Evolutionary conservation across 2,113 vertebrate genomes (phyloP).

Genomic region (Apus apus): DNA sequence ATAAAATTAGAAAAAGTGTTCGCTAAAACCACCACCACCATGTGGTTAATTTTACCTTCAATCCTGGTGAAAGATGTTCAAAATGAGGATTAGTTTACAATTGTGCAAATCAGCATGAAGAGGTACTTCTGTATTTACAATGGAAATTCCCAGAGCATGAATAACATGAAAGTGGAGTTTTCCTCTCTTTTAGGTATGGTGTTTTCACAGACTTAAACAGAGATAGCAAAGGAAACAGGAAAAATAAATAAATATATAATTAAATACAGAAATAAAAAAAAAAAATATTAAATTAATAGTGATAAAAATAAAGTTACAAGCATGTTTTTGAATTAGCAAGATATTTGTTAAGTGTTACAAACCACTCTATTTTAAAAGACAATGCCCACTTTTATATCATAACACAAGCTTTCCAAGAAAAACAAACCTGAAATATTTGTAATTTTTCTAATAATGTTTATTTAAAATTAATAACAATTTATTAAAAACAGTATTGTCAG

Average conservation of each 20-base stretch:
- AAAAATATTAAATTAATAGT: not conserved
- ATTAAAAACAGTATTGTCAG: not conserved
- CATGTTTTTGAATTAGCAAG: not conserved
- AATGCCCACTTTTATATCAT: not conserved
- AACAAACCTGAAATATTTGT: not conserved
- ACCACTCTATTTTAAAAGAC: not conserved
- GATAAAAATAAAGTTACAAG: not conserved
- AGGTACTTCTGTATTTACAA: not conserved
- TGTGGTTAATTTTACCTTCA: accelerated
- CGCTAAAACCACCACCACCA: not conserved
- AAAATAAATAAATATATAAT: not conserved
- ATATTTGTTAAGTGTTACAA: not conserved
- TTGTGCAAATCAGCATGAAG: not conserved
- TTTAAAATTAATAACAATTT: not conserved
- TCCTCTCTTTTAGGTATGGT: not conserved
- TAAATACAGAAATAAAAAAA: too few relatives aligned
- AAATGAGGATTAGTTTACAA: not conserved
- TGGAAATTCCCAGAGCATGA: not conserved
- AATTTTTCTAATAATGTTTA: not conserved
- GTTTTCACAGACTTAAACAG: not conserved
- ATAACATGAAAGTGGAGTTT: not conserved
- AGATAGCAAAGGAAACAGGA: not conserved
- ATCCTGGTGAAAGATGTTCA: not conserved
- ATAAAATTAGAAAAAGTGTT: not conserved
- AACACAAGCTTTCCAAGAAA: not conserved